Evolutionary conservation across 2,888 invertebrate genomes (phyloP).

Genomic region (Thysanoteuthis rhombus): DNA sequence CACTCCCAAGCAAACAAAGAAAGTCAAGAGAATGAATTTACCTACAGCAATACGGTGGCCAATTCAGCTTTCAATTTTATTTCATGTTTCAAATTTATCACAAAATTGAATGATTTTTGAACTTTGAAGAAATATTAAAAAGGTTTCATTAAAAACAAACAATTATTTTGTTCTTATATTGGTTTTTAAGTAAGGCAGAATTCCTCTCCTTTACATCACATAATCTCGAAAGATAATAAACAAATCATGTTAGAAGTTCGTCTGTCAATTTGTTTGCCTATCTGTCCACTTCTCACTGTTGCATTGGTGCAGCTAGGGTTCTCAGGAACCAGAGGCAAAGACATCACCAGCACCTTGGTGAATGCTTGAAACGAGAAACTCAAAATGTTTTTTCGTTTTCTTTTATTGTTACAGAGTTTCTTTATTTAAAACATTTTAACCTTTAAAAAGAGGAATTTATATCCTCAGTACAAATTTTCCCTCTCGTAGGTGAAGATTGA

Average conservation of each 20-base stretch:
- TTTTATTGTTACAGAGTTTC: too few relatives aligned
- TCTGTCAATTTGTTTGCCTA: too few relatives aligned
- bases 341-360: too few relatives aligned
- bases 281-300: too few relatives aligned
- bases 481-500: too few relatives aligned
- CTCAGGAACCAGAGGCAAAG: too few relatives aligned
- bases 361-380: too few relatives aligned
- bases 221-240: background rate
- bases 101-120: background rate
- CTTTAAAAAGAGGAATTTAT: too few relatives aligned
- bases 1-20: background rate
- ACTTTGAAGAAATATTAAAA: background rate
- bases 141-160: background rate
- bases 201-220: background rate
- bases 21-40: constrained; percentile 12
- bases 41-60: background rate
- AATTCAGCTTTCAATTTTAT: constrained; percentile 12
- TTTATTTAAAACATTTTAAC: too few relatives aligned
- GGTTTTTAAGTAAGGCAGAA: background rate
- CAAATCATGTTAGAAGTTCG: background rate
- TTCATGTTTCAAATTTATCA: background rate
- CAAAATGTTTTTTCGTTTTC: too few relatives aligned
- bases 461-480: too few relatives aligned
- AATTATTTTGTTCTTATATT: background rate
- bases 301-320: too few relatives aligned